phyloP scores from a whole-genome alignment of 2,113 vertebrate genomes.

The Pelvicachromis taeniatus region DNA sequence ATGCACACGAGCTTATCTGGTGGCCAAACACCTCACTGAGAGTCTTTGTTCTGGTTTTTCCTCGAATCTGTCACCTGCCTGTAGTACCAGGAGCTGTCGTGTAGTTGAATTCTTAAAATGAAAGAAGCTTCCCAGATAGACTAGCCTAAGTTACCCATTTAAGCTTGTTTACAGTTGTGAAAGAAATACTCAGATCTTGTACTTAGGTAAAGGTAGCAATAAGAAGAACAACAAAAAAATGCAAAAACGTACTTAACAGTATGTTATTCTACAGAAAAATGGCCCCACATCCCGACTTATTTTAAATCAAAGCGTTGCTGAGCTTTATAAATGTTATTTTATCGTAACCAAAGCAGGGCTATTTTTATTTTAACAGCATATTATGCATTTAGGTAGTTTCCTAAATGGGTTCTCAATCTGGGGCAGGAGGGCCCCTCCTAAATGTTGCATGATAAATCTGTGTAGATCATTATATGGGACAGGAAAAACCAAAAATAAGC shows the following conservation, averaged over 20 bases:
- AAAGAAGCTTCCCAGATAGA: neutral
- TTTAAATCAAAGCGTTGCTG: neutral
- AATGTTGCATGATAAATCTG: neutral
- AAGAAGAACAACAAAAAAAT: neutral
- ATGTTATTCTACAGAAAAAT: neutral
- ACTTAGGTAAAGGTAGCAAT: neutral
- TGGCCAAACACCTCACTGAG: neutral
- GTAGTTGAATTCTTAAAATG: neutral
- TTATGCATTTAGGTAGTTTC: neutral
- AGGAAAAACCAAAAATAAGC: neutral
- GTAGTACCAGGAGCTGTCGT: neutral
- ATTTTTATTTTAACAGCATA: neutral
- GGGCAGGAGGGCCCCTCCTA: neutral
- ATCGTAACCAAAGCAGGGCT: neutral
- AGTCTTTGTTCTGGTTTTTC: neutral
- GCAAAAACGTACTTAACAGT: neutral
- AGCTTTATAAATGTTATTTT: neutral
- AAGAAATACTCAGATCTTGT: neutral
- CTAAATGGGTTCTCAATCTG: neutral
- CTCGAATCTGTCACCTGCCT: neutral
- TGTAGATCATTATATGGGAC: neutral
- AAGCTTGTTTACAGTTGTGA: neutral
- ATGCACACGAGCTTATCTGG: neutral
- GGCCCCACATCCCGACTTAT: rapidly evolving
- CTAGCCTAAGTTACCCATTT: neutral